Evolutionary conservation across 2,888 invertebrate species (phyloP).

Genomic region (Ochlodes sylvanus): DNA sequence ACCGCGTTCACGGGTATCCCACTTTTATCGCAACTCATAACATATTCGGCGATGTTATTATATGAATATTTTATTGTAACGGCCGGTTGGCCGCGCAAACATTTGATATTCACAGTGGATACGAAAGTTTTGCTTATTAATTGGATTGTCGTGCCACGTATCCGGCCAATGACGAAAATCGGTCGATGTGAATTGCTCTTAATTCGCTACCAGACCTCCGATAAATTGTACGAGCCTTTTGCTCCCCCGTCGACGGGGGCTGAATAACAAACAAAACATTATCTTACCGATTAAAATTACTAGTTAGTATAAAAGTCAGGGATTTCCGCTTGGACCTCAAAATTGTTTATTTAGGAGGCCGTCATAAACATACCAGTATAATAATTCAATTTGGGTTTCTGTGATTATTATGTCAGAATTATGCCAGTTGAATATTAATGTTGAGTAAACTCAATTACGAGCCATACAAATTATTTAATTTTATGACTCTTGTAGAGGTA

Average conservation of each 20-base stretch:
- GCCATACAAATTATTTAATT: not conserved
- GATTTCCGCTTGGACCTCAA: constrained; percentile 22
- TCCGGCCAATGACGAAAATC: constrained; percentile 61
- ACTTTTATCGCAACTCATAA: constrained; percentile 27
- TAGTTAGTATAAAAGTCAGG: constrained; percentile 19
- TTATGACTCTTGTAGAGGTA: too few species aligned
- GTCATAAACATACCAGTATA: constrained; percentile 13
- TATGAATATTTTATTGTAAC: constrained; percentile 78
- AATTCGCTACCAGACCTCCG: constrained; percentile 53
- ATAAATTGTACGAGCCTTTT: constrained; percentile 34
- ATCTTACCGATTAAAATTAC: constrained; percentile 30
- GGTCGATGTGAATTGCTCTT: constrained; percentile 74
- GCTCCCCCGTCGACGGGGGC: constrained; percentile 20
- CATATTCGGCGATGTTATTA: constrained; percentile 66
- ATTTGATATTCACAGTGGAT: constrained; percentile 78
- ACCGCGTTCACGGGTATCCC: constrained; percentile 7
- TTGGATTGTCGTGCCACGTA: constrained; percentile 71
- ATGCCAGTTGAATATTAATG: constrained; percentile 32
- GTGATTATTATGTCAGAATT: constrained; percentile 22
- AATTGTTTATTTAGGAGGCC: constrained; percentile 32
- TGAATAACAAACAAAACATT: constrained; percentile 38
- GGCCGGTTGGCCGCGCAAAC: constrained; percentile 57
- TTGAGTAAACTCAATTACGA: constrained; percentile 14
- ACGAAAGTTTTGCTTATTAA: constrained; percentile 80
- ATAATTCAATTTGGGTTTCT: constrained; percentile 24